Evolutionary conservation across 2,113 vertebrate species (phyloP), one percentile per base, ranked within the genome.

Genomic region (Percina caprodes): DNA sequence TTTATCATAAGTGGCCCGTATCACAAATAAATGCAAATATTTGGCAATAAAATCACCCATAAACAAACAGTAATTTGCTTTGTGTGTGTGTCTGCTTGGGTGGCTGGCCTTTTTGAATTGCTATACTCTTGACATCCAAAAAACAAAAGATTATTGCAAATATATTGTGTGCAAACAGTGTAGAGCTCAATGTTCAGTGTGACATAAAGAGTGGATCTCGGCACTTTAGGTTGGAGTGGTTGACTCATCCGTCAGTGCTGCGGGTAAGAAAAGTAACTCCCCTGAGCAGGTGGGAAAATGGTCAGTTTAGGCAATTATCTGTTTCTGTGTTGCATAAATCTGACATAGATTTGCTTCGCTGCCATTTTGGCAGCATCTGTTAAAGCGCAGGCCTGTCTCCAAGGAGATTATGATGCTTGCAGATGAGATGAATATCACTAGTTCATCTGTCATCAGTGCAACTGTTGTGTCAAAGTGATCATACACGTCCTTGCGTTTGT

Each of bases 311-410:
- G 49, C 78, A 52, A 16, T 78, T 66, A 79, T 77, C 19, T 58
- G 54, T 82, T 35, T 69, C 46, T 65, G 3, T 54, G 14, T 15
- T 52, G 56, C 21, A 51, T 24, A n/a, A 6, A 39, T 66, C 49
- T 58, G 5, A 77, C 35, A 66, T 76, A 75, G 52, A 61, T 84
- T 65, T 68, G 61, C 60, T 62, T 66, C n/a, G 80, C 59, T 87
- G 81, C 69, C 74, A 84, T 89, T 89, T 90, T 75, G 33, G 71
- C 60, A 87, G 79, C 85, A 86, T 92, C 74, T 87, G 82, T 69
- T 87, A 68, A 74, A 87, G 65, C 51, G 67, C 74, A 79, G 63
- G 10, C 56, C 49, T 2, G 80, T 88, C 72, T 90, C 83, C 21
- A 69, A 78, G 84, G 80, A 67, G 42, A 71, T 79, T 72, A 70